These are phyloP conservation scores for Branchipolynoe longqiensis DNA, from an alignment of 2,888 invertebrate genomes.

Conservation along the genomic window DNA sequence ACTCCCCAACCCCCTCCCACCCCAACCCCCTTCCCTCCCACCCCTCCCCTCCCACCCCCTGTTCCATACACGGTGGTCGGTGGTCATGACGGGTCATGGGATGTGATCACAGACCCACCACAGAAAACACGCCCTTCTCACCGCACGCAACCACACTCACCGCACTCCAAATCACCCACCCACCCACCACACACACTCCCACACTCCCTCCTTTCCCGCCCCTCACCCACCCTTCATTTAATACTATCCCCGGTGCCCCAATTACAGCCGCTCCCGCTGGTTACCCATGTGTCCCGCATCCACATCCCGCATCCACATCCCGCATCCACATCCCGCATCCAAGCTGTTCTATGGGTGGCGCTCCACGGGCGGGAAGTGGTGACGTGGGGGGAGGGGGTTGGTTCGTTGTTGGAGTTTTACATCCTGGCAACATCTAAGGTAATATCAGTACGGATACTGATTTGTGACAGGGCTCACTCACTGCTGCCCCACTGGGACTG, in stretches of 20 bases:
- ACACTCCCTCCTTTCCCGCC: neutral
- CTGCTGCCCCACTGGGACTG: too few species aligned
- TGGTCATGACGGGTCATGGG: neutral
- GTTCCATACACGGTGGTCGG: too few species aligned
- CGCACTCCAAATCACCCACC: too few species aligned
- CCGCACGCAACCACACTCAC: too few species aligned
- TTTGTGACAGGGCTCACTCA: too few species aligned
- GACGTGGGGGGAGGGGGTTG: neutral
- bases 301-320: neutral
- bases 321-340: neutral
- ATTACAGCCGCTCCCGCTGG: constrained; percentile 14
- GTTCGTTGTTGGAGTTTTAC: neutral
- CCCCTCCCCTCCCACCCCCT: too few species aligned
- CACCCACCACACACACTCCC: too few species aligned
- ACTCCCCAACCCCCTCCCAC: neutral
- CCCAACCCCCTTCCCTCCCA: neutral
- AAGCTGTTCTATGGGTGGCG: neutral
- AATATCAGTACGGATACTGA: too few species aligned
- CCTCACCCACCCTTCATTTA: neutral
- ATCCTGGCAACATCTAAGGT: too few species aligned
- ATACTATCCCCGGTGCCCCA: constrained; percentile 5
- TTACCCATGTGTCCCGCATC: constrained; percentile 2
- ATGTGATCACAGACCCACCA: constrained; percentile 23
- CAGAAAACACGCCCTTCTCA: too few species aligned
- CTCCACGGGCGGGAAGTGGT: neutral